A percentile compares a stretch with the other conserved stretches of the same genome.
Conservation (phyloP, 2,797 vertebrate genomes). For the Cossypha heuglini region DNA sequence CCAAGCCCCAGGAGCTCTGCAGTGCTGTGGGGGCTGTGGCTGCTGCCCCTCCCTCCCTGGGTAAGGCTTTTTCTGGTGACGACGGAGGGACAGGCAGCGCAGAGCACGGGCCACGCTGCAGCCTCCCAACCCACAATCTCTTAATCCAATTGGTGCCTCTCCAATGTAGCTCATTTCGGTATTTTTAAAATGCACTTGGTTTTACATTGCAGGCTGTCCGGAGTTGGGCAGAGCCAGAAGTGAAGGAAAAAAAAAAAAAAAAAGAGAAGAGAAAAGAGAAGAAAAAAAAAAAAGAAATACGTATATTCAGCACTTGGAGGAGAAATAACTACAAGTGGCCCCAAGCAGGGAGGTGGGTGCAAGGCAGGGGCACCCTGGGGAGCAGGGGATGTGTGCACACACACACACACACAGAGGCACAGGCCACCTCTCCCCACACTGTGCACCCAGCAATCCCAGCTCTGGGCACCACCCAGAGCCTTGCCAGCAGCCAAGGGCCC, state of each 20-base stretch:
- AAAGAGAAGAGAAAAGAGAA: fast-evolving
- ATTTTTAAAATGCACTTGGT: conserved; percentile 58
- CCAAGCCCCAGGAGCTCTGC: background rate
- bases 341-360: background rate
- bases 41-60: background rate
- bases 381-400: background rate
- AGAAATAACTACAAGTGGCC: background rate
- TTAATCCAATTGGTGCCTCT: conserved; percentile 45
- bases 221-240: conserved; percentile 21
- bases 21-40: fast-evolving
- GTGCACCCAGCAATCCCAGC: background rate
- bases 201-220: conserved; percentile 56
- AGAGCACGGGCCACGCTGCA: background rate
- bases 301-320: conserved; percentile 44
- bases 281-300: background rate
- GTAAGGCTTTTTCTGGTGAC: conserved; percentile 35
- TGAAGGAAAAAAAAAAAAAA: fast-evolving
- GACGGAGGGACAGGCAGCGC: fast-evolving
- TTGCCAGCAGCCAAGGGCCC: background rate
- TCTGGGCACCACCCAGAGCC: background rate
- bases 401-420: background rate
- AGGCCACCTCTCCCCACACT: background rate
- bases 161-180: conserved; percentile 1
- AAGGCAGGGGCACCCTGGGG: background rate
- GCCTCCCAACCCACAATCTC: conserved; percentile 32